A percentile compares a stretch with the other conserved stretches of the same genome.
These are phyloP conservation scores for Frieseomelitta varia DNA, from an alignment of 1,140 invertebrate genomes.

Conservation along the genomic window DNA sequence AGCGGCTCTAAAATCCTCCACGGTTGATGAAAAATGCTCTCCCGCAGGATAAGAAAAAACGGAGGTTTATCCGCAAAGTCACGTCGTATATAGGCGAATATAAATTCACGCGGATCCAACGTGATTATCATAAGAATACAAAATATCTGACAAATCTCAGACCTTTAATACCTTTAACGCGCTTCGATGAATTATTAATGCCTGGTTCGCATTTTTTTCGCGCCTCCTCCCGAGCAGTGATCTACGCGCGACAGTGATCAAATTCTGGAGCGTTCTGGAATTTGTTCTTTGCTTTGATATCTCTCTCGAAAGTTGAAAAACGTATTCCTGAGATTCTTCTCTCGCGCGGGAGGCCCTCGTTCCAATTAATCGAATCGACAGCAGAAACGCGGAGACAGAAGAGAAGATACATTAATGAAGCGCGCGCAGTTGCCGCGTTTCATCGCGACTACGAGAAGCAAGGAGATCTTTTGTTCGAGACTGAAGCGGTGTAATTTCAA, in stretches of 20 bases:
- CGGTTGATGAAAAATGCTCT: conserved; percentile 34
- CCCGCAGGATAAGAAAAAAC: conserved; percentile 6
- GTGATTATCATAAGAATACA: background rate
- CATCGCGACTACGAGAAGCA: background rate
- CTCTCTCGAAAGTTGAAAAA: background rate
- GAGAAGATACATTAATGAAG: background rate
- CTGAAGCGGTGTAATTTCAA: background rate
- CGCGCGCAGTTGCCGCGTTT: background rate
- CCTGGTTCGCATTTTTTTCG: background rate
- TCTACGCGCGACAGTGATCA: background rate
- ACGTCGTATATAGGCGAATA: too few relatives aligned
- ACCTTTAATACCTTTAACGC: background rate
- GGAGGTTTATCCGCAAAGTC: conserved; percentile 16
- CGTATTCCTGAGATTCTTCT: background rate
- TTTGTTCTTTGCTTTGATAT: background rate
- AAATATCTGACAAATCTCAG: background rate
- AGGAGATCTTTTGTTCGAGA: background rate
- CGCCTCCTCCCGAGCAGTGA: background rate
- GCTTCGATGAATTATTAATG: background rate
- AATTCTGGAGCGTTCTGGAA: background rate
- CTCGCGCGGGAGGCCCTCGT: background rate
- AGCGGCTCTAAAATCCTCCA: conserved; percentile 44
- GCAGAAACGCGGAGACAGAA: background rate
- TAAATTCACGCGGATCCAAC: background rate
- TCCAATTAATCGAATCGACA: conserved; percentile 3